Conservation (phyloP, 2,888 invertebrate genomes). For the Aricia artaxerxes region DNA sequence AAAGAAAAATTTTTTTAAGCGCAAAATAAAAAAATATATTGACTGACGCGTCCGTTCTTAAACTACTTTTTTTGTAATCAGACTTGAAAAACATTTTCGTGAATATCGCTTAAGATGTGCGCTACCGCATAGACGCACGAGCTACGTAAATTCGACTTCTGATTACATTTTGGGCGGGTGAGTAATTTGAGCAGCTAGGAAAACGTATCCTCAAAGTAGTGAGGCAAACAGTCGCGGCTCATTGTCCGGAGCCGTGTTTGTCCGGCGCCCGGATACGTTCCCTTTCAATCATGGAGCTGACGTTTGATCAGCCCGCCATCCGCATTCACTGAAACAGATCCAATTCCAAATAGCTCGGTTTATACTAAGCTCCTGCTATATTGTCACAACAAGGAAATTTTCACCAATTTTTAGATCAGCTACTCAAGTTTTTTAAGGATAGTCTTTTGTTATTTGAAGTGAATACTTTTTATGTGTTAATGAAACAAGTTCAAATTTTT, state of each 20-base stretch:
- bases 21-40: background rate
- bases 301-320: conserved; percentile 51
- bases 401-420: background rate
- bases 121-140: too few species aligned
- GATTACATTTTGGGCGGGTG: background rate
- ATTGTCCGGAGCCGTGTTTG: conserved; percentile 67
- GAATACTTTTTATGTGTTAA: background rate
- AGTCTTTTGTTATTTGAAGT: background rate
- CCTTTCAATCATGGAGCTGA: conserved; percentile 63
- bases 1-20: background rate
- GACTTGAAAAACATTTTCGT: background rate
- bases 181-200: conserved; percentile 33
- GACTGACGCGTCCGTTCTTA: too few species aligned
- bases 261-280: conserved; percentile 52
- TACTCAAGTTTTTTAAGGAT: background rate
- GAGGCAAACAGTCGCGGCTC: conserved; percentile 57
- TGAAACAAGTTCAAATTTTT: too few species aligned
- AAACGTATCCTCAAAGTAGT: conserved; percentile 31
- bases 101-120: background rate
- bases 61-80: background rate
- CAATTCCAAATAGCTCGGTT: conserved; percentile 29
- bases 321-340: conserved; percentile 32
- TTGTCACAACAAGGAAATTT: background rate
- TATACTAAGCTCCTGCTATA: conserved; percentile 11
- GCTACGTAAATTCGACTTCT: background rate